Conservation (phyloP, 1,140 invertebrate species). For the Babylonia areolata region DNA sequence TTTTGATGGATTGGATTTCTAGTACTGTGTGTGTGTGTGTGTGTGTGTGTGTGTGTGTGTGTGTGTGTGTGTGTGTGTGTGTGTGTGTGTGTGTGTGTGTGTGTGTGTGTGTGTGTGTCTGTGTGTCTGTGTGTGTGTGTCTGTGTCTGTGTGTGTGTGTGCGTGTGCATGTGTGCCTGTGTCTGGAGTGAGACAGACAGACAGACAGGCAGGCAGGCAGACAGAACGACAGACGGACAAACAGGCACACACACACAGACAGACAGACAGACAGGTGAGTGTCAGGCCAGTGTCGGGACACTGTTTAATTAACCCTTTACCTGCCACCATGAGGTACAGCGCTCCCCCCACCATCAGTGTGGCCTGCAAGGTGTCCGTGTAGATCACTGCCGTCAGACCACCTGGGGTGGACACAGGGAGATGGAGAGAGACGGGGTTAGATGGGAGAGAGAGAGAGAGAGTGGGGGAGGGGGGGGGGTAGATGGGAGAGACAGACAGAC, state of each 20-base stretch:
- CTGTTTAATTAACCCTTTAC: not conserved
- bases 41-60: too few relatives aligned
- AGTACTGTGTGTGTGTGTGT: too few relatives aligned
- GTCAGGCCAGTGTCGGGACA: too few relatives aligned
- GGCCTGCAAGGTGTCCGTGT: constrained; percentile 80
- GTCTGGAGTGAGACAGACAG: not conserved
- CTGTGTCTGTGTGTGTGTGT: not conserved
- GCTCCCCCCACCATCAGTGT: constrained; percentile 80
- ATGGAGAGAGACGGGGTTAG: too few relatives aligned
- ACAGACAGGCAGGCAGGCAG: too few relatives aligned
- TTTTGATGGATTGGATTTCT: too few relatives aligned
- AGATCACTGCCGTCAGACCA: constrained; percentile 79
- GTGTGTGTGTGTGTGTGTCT: constrained; percentile 12
- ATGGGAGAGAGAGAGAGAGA: too few relatives aligned
- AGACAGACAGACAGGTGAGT: too few relatives aligned
- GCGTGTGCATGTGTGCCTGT: not conserved
- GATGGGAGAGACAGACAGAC: too few relatives aligned
- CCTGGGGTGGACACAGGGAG: constrained; percentile 53
- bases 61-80: constrained; percentile 15
- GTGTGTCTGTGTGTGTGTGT: not conserved
- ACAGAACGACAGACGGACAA: too few relatives aligned
- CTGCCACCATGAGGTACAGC: constrained; percentile 74
- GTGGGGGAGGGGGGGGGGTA: too few relatives aligned
- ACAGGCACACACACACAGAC: too few relatives aligned
- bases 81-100: not conserved